These are phyloP conservation scores for Discoglossus pictus DNA, from an alignment of 2,797 vertebrate species.

Conservation along the genomic window DNA sequence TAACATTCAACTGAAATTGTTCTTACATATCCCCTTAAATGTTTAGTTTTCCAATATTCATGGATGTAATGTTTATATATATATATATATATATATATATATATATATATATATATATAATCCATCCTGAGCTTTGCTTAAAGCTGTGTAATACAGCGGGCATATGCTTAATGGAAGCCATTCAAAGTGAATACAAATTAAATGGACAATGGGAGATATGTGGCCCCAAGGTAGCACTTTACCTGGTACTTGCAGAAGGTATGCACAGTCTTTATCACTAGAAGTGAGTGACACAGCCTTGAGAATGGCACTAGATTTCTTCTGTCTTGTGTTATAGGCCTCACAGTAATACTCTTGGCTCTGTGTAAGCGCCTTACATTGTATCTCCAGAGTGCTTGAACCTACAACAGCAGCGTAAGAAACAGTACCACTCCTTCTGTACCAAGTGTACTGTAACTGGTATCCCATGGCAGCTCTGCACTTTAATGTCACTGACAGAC, in stretches of 20 bases:
- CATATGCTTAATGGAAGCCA: no score
- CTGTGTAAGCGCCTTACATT: constrained; percentile 55
- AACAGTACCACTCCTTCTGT: constrained; percentile 50
- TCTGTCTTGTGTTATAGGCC: constrained; percentile 62
- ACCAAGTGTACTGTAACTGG: constrained; percentile 63
- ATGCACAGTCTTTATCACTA: constrained; percentile 55
- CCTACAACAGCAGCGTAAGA: constrained; percentile 40
- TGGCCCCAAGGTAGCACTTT: background rate
- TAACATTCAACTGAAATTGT: no score
- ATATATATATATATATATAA: constrained; percentile 9
- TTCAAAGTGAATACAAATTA: no score
- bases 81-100: background rate
- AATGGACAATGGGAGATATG: no score
- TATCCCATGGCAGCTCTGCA: constrained; percentile 61
- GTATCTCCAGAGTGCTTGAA: constrained; percentile 56
- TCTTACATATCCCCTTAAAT: no score
- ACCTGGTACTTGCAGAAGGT: background rate
- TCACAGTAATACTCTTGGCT: constrained; percentile 59
- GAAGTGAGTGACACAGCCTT: constrained; percentile 57
- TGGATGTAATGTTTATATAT: background rate
- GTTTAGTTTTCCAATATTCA: no score
- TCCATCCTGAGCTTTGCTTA: no score
- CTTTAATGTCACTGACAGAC: constrained; percentile 59
- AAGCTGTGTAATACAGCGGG: no score
- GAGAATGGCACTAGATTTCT: constrained; percentile 57